Evolutionary conservation across 2,113 vertebrate species (phyloP), one percentile per base, ranked within the genome.

Genomic region (Esox niger): DNA sequence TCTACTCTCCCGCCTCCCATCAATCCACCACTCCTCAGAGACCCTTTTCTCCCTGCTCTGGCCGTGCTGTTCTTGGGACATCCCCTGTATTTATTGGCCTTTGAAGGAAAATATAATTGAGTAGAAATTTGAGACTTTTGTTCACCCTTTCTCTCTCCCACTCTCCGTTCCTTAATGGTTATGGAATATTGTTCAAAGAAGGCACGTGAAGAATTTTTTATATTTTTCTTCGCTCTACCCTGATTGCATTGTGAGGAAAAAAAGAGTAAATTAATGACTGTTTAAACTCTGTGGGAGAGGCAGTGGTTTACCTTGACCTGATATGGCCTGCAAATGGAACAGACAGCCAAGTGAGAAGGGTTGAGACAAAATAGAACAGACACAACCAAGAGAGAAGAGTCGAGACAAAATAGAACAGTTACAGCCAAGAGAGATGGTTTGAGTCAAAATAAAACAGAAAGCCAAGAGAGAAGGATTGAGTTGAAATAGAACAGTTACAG

Each of bases 31-130:
- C 62, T 70, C 61, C 64, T 56, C 73, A 29, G 56, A 29, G 56
- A 30, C 4, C 56, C 20, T 27, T 29, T 27, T 29, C 54, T 64
- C 68, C 59, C 62, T 6, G 58, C 43, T 13, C 70, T 73, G 77
- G 66, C 73, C 35, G n/a, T 89, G 89, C 90, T 90, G 87, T 82
- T 89, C 77, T 90, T 88, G 84, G 87, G 81, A 89, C 81, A 86
- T 83, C 83, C 76, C 77, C 80, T 81, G 79, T 76, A 82, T 77
- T 79, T 82, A 76, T 88, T 87, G 86, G 85, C 86, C 80, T 86
- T 82, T 79, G 78, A 85, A 81, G 75, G 68, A 69, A 79, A 83
- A 84, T 80, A 86, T 83, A 90, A 88, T 83, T 80, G 85, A 88
- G 82, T 74, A 64, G 86, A 86, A 88, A 88, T 66, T 77, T 68